Base-by-base conservation (phyloP, 2,797 vertebrate genomes). In the Schizopygopsis malacanthus region DNA sequence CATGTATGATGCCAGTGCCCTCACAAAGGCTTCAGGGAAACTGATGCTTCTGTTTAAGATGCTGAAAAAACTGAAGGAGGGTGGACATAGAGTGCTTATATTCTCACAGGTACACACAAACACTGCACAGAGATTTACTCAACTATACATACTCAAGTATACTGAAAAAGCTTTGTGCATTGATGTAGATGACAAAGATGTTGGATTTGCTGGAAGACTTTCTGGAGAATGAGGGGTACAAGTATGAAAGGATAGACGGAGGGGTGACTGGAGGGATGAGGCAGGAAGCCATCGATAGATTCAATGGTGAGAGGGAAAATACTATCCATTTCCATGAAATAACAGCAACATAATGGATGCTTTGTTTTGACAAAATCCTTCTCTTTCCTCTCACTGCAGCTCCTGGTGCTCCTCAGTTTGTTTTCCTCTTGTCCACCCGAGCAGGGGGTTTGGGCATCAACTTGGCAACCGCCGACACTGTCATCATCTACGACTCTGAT, bases 391-490 rank as follows among this genome's bases (percentile, higher is more conserved):
- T 67, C 4, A 76, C 65, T 75, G 90, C 85, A 99, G 98, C 98
- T 92, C 98, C 98, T 10, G 98, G 98, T 81, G 98, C 98, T 77
- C 96, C 96, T 7, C 98, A 99, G 94, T 99, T 99, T 94, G 99
- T 98, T 76, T 99, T 99, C 92, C 96, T 99, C 80, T 96, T 99
- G 87, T 99, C 98, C 43, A 99, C 98, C 87, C 96, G 98, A 93
- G 98, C 98, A 72, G 98, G 98, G 18, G 98, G 98, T 83, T 96
- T 99, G 92, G 98, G 98, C 59, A 99, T 99, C 93, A 99, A 99
- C 90, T 94, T 99, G 67, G 98, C 98, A 76, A 99, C 98, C 37
- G 98, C 98, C 56, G 98, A 99, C 94, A 99, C 98, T 4, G 98
- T 99, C 88, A 96, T 99, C 88, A 99, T 99, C 88, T 99, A 99